Evolutionary conservation across 2,797 vertebrate genomes (phyloP), one percentile per base, ranked within the genome.

Genomic region (Enteromius treurensis): DNA sequence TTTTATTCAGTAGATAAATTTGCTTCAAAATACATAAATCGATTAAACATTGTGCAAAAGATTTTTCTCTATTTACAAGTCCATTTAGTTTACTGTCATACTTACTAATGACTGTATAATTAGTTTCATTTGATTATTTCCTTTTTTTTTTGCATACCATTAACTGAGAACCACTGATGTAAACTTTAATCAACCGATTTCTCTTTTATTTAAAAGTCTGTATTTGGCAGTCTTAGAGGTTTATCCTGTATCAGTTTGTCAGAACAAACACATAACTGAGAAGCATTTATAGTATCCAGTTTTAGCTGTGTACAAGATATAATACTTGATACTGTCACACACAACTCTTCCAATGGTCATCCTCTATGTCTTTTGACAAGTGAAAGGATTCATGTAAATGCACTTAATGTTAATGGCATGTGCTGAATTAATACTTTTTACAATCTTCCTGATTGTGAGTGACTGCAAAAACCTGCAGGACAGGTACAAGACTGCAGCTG

Each of bases 401-500:
- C 67, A 65, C 21, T 67, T 47, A 21, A 13, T 68, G 29, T 75
- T 11, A 2, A 64, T 37, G 58, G 49, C 49, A 23, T 51, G 23
- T 19, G 10, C 73, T 68, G n/a, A 14, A 29, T 64, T 0, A 19
- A 40, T 3, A 1, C 53, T 23, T 64, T 47, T 81, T 80, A 64
- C 60, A 64, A 37, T 82, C 80, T 53, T 75, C 71, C 53, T 32
- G 26, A 29, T 53, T 14, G 53, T 76, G 40, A 77, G 60, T 74
- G 10, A 42, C 53, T 74, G 74, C 71, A 17, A 70, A 79, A 83
- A 47, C 85, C 83, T 88, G 87, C 87, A 65, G 87, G 87, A 76
- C 85, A 79, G 85, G 85, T 83, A 40, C 42, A 81, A 78, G n/a
- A 76, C 32, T 47, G 55, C 85, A 73, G 67, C 1, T 64, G 78